Percentiles rank a stretch among this genome's conserved stretches.
phyloP scores from a whole-genome alignment of 2,113 vertebrate species.

The Calonectris borealis region DNA sequence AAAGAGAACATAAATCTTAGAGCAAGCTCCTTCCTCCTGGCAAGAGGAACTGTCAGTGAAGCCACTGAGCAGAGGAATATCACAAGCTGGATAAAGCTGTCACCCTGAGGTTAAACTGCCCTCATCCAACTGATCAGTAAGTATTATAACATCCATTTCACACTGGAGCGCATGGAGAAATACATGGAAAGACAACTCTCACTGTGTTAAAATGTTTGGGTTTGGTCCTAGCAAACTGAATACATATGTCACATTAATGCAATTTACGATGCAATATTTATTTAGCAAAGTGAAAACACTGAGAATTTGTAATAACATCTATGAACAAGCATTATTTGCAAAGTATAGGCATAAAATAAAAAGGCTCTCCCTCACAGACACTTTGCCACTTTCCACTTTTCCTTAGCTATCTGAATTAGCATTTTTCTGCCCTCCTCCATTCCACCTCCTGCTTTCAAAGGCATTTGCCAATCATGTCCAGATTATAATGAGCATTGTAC shows the following conservation, averaged over 20 bases:
- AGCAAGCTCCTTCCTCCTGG: background rate
- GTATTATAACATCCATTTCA: background rate
- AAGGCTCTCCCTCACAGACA: background rate
- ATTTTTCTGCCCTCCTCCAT: background rate
- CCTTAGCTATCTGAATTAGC: background rate
- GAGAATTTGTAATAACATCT: background rate
- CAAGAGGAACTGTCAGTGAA: background rate
- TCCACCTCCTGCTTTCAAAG: background rate
- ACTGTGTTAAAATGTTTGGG: background rate
- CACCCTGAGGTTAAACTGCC: background rate
- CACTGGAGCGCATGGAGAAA: background rate
- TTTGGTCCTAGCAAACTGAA: background rate
- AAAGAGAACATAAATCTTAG: background rate
- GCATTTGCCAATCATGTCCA: background rate
- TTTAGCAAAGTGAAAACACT: background rate
- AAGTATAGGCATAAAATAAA: background rate
- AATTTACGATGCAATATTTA: background rate
- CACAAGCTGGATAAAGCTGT: background rate
- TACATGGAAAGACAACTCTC: background rate
- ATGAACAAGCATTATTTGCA: background rate
- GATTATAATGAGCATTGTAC: background rate
- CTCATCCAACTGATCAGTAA: background rate
- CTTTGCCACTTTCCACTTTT: background rate
- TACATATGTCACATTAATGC: background rate
- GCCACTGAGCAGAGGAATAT: background rate